Evolutionary conservation across 2,113 vertebrate genomes (phyloP), one percentile per base, ranked within the genome.

Genomic region (Elephantulus edwardii): DNA sequence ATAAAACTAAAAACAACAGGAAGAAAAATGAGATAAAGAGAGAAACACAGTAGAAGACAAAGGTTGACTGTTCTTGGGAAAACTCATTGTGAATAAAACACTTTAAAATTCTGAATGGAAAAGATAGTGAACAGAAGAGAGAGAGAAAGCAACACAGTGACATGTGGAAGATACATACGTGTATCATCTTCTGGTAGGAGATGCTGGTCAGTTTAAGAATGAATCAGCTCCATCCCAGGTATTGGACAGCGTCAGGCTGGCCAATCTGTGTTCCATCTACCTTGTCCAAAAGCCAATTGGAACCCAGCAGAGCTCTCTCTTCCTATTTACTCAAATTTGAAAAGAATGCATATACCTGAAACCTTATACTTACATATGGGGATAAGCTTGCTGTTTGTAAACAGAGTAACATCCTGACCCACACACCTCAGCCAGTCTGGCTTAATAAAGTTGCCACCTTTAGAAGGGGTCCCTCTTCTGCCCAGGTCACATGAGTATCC

Each of bases 261-360:
- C 30, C 6, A 1, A 28, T 33, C 28, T 71, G 24, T 2, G 1
- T 13, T 28, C 54, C 26, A 0, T 26, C 60, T 19, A 5, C n/a
- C 52, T 17, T 38, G 6, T 35, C 62, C 33, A 11, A 26, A 33
- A 48, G 35, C 42, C 40, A 7, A 0, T 20, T 7, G 46, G 40
- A 30, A 60, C 62, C 85, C 42, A 42, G 28, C 0, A 0, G 9
- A 11, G 54, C 83, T 70, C 52, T 40, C 30, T 42, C 11, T 1
- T 60, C 33, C 33, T 4, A 26, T 38, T 10, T 46, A 3, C 44
- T 64, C 50, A 64, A 12, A 28, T 76, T 46, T 58, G 14, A 56
- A 60, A 58, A 42, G 26, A 4, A 16, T 1, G 2, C 10, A 14
- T 46, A 44, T 54, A 52, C 12, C 50, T n/a, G 5, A 66, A 76